Conservation (phyloP, 2,888 invertebrate species). For the Pachliopta kotzebuea region DNA sequence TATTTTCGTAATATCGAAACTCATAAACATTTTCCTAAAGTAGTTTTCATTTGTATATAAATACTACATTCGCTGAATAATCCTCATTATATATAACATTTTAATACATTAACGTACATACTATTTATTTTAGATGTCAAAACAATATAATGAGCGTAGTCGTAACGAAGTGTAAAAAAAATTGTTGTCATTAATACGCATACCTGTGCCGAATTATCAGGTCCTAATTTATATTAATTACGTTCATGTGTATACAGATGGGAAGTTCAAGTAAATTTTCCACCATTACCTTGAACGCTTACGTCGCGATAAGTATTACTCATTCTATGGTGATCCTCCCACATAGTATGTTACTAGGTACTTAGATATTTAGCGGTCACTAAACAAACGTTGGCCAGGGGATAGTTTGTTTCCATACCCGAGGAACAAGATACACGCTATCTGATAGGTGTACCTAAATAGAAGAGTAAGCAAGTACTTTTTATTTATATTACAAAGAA, state of each 20-base stretch:
- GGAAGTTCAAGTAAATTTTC: slow-evolving; percentile 51
- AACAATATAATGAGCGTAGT: background rate
- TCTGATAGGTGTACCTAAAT: slow-evolving; percentile 16
- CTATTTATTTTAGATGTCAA: too few species aligned
- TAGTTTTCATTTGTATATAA: background rate
- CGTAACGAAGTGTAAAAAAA: background rate
- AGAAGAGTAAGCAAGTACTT: slow-evolving; percentile 12
- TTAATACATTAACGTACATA: background rate
- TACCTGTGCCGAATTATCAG: slow-evolving; percentile 4
- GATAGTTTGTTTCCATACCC: slow-evolving; percentile 40
- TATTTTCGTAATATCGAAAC: slow-evolving; percentile 23
- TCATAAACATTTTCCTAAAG: slow-evolving; percentile 8
- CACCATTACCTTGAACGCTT: slow-evolving; percentile 53
- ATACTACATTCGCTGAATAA: background rate
- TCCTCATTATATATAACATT: background rate
- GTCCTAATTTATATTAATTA: slow-evolving; percentile 13
- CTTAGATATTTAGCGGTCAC: slow-evolving; percentile 39
- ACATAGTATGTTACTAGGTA: slow-evolving; percentile 36
- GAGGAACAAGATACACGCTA: slow-evolving; percentile 14
- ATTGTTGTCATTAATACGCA: background rate
- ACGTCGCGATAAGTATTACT: slow-evolving; percentile 57
- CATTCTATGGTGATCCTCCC: slow-evolving; percentile 46
- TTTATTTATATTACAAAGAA: background rate
- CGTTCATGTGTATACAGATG: slow-evolving; percentile 32
- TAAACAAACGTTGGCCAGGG: slow-evolving; percentile 45